phyloP scores from a whole-genome alignment of 92 coral and sea anemone genomes.

The Umimayanthus kanabou region DNA sequence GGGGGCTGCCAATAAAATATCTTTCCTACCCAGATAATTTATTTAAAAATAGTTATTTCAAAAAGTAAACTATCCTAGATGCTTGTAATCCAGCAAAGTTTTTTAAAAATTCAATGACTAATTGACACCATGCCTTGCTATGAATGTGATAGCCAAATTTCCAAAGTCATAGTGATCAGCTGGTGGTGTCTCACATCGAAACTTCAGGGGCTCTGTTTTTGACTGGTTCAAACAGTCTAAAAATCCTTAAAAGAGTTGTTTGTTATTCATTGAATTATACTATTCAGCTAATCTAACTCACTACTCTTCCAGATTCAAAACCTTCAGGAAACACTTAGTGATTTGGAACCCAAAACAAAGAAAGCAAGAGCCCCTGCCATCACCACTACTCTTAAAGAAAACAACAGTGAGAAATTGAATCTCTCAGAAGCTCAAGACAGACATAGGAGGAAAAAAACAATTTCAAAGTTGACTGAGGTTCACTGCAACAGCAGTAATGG shows the following conservation, averaged over 20 bases:
- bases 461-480: conserved; percentile 22
- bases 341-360: conserved; percentile 6
- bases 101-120: background rate
- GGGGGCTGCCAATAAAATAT: too few species aligned
- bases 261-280: too few species aligned
- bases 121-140: background rate
- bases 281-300: too few species aligned
- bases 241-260: background rate
- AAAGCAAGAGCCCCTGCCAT: conserved; percentile 37
- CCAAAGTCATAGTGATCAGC: background rate
- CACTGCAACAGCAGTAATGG: conserved; percentile 38
- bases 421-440: conserved; percentile 53
- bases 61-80: too few species aligned
- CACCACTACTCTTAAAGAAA: conserved; percentile 43
- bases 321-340: background rate
- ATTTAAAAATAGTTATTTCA: too few species aligned
- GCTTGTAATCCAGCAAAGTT: background rate
- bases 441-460: conserved; percentile 49
- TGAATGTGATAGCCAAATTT: background rate
- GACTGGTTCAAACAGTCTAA: background rate
- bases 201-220: too few species aligned
- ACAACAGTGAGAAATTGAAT: conserved; percentile 50
- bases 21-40: too few species aligned
- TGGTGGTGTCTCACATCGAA: background rate
- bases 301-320: conserved; percentile 2